Conservation (phyloP, 1,140 invertebrate genomes). For the Acromyrmex charruanus region DNA sequence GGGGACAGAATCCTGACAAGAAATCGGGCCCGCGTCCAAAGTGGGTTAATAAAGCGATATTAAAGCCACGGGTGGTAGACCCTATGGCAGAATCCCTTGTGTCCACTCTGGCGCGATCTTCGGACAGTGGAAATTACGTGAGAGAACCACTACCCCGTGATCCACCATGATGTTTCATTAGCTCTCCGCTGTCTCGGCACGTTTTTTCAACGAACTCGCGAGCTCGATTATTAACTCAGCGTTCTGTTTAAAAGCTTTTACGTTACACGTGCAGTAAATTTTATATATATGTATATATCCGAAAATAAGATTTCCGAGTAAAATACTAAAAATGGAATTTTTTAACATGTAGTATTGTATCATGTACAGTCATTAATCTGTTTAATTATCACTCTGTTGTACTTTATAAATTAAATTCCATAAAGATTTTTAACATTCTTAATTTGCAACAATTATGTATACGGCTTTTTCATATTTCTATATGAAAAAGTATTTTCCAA, state of each 20-base stretch:
- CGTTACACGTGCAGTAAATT: not conserved
- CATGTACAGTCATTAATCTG: not conserved
- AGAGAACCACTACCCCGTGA: conserved; percentile 62
- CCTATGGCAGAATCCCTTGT: conserved; percentile 72
- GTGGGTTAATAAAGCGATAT: conserved; percentile 85
- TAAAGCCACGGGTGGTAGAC: conserved; percentile 82
- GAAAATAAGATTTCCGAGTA: not conserved
- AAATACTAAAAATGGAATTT: not conserved
- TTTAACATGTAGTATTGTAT: too few species aligned
- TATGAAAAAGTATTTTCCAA: not conserved
- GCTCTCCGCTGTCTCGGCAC: conserved; percentile 59
- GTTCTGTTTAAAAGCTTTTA: not conserved
- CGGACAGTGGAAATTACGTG: conserved; percentile 76
- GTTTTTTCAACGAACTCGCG: conserved; percentile 49
- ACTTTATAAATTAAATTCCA: conserved; percentile 1
- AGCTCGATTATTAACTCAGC: conserved; percentile 52
- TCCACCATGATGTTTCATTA: conserved; percentile 77
- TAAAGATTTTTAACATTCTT: not conserved
- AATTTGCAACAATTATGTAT: not conserved
- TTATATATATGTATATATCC: not conserved
- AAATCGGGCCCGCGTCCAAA: conserved; percentile 68
- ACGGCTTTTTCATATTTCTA: not conserved
- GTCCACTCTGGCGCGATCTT: conserved; percentile 77
- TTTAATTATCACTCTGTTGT: conserved; percentile 7
- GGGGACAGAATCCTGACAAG: conserved; percentile 47